Conservation (phyloP, 2,113 vertebrate genomes). For the Candoia aspera region DNA sequence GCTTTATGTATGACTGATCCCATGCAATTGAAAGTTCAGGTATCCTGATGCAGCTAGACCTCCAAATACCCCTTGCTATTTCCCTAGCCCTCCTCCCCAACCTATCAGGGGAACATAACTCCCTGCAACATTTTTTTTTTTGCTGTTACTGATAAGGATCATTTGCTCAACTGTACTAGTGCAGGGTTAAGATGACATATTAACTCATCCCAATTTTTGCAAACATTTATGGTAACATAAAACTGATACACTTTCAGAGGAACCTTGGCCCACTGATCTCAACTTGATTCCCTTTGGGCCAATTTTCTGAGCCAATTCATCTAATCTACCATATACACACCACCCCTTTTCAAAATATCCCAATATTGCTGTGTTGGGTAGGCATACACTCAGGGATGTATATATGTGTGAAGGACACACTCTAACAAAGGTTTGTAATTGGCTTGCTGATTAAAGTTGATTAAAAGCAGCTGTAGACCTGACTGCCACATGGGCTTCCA, state of each 20-base stretch:
- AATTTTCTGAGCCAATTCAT: not conserved
- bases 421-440: not conserved
- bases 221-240: not conserved
- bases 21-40: not conserved
- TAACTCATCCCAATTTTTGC: not conserved
- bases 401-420: not conserved
- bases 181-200: not conserved
- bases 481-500: not conserved
- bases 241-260: not conserved
- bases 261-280: not conserved
- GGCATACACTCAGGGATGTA: not conserved
- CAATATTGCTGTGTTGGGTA: not conserved
- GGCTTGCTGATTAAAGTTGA: not conserved
- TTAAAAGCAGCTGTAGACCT: not conserved
- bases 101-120: not conserved
- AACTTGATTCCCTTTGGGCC: not conserved
- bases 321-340: not conserved
- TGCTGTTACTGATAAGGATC: not conserved
- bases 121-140: not conserved
- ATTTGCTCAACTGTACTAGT: not conserved
- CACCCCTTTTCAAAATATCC: not conserved
- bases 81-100: not conserved
- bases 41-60: not conserved
- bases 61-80: not conserved
- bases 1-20: not conserved